A percentile compares a stretch with the other conserved stretches of the same genome.
These are phyloP conservation scores for Andrena camellia DNA, from an alignment of 2,888 invertebrate species.

Conservation along the genomic window DNA sequence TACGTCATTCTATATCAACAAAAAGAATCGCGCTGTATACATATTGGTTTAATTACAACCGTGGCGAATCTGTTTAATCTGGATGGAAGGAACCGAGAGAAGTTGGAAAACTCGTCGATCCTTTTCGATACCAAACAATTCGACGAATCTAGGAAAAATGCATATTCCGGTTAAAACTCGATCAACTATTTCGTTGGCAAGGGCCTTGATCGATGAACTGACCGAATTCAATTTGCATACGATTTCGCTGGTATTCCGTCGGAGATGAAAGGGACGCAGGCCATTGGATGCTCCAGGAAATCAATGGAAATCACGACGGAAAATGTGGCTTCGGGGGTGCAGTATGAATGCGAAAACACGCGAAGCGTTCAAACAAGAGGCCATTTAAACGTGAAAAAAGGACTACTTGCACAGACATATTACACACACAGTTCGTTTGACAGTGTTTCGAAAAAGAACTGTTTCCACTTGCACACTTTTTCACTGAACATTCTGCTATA, in stretches of 20 bases:
- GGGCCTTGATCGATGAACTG: background rate
- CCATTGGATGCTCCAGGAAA: too few species aligned
- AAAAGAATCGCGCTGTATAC: too few species aligned
- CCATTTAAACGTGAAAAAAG: background rate
- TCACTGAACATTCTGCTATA: too few species aligned
- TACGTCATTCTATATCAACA: too few species aligned
- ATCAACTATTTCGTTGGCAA: slow-evolving; percentile 1
- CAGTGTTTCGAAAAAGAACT: background rate
- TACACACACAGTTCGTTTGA: background rate
- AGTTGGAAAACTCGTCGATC: too few species aligned
- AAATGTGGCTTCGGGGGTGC: background rate
- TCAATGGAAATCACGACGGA: background rate
- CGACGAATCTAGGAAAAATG: background rate
- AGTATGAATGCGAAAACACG: background rate
- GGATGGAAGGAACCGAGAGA: too few species aligned
- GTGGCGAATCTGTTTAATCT: too few species aligned
- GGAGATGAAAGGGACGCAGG: background rate
- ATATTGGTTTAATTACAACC: too few species aligned
- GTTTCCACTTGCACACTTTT: too few species aligned
- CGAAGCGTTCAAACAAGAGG: background rate
- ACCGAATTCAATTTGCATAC: slow-evolving; percentile 30
- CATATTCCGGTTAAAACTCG: background rate
- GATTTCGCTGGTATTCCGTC: slow-evolving; percentile 9
- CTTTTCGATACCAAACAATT: background rate
- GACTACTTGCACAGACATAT: background rate